Evolutionary conservation across 2,888 invertebrate species (phyloP), one percentile per base, ranked within the genome.

Genomic region (Fragum whitleyi): DNA sequence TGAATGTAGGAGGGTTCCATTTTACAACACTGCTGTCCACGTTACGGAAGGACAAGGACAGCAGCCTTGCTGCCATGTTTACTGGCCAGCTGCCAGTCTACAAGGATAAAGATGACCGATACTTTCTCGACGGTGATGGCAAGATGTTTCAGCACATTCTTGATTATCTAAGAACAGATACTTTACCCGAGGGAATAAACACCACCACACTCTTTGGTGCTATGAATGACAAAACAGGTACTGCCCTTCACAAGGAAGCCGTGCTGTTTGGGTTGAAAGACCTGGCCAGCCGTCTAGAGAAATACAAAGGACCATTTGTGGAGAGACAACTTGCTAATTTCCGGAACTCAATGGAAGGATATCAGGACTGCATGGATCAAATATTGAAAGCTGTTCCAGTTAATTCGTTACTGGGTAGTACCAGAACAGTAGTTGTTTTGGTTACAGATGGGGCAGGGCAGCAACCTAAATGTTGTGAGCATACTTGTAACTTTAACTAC

Each of bases 51-150:
- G 85, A 88, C 39, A 83, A 85, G 29, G 88, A 89, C 80, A 90
- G 90, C 61, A 89, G 89, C 88, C 77, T 92, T 73, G 89, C 90
- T 9, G 89, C 90, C 72, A 92, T 92, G 92, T 92, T 92, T 77
- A 91, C 91, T 70, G 92, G 92, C 11, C 83, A 88, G 26, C 89
- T 86, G 69, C 78, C 84, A 3, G 79, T 90, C 7, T 86, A 88
- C 55, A 85, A 87, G 32, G 92, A 92, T 84, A 81, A 85, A 79
- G 76, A 91, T 59, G 92, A 91, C 2, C 83, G 88, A 23, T 92
- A 90, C 71, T 92, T 92, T 79, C 88, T 92, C 16, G 92, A 92
- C 79, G 91, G 88, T 9, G 90, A 92, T 73, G 92, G 91, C 9
- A 79, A 79, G 2, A 83, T 88, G 26, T 92, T 92, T 70, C 79